Evolutionary conservation across 2,113 vertebrate genomes (phyloP).

Genomic region (Callocephalon fimbriatum): DNA sequence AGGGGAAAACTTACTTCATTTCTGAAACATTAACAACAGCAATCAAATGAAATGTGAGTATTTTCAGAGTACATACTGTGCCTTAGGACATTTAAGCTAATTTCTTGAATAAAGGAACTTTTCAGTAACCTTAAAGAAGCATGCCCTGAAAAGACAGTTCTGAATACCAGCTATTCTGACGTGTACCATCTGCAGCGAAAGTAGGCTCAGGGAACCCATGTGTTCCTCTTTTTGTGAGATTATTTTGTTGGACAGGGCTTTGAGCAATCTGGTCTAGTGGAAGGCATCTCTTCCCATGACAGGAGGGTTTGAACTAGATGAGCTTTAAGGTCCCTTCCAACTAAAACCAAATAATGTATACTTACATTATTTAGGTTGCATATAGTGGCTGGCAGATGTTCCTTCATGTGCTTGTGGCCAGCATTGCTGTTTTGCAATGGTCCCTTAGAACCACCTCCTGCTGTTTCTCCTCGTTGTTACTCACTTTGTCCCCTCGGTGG

Average conservation of each 20-base stretch:
- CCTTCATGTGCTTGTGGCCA: neutral
- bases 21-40: constrained; percentile 78
- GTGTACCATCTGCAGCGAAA: constrained; percentile 53
- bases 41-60: constrained; percentile 78
- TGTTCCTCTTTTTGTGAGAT: neutral
- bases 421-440: neutral
- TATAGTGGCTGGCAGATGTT: neutral
- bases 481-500: neutral
- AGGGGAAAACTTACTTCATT: constrained; percentile 72
- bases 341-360: neutral
- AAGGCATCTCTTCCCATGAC: neutral
- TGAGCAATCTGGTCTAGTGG: neutral
- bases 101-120: constrained; percentile 75
- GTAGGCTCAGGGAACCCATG: constrained; percentile 2
- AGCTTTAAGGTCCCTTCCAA: neutral
- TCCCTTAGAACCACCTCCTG: neutral
- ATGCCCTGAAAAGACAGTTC: constrained; percentile 57
- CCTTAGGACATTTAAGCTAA: constrained; percentile 74
- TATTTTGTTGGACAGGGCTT: neutral
- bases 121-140: constrained; percentile 73
- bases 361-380: neutral
- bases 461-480: neutral
- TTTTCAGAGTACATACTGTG: constrained; percentile 75
- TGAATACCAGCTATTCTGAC: constrained; percentile 64
- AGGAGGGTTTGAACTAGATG: neutral